Conservation (phyloP, 2,797 vertebrate species). For the Syngnathus acus region DNA sequence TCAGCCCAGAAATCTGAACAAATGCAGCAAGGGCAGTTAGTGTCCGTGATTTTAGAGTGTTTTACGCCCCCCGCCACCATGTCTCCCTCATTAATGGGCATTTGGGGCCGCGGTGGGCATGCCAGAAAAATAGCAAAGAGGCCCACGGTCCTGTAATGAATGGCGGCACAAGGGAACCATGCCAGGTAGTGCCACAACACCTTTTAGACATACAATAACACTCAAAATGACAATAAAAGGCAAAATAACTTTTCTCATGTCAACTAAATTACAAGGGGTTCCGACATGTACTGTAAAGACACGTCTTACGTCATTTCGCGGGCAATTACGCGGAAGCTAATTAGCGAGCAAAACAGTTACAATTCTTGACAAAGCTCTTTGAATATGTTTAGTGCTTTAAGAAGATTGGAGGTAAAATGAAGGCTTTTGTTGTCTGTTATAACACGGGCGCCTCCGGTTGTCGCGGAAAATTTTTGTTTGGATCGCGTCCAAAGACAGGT, state of each 20-base stretch:
- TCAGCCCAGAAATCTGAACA: no score
- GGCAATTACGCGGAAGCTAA: not conserved
- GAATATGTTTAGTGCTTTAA: not conserved
- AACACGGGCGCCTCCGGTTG: not conserved
- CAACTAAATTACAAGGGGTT: slow-evolving; percentile 8
- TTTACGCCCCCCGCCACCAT: slow-evolving; percentile 14
- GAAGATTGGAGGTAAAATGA: not conserved
- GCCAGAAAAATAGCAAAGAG: slow-evolving; percentile 41
- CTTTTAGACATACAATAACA: not conserved
- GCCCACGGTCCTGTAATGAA: slow-evolving; percentile 22
- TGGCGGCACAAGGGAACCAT: slow-evolving; percentile 23
- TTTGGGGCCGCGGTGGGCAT: slow-evolving; percentile 37
- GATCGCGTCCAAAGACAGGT: slow-evolving; percentile 15
- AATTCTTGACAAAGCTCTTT: slow-evolving; percentile 1
- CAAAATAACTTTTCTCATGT: not conserved
- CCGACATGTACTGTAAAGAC: not conserved
- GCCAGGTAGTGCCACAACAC: slow-evolving; percentile 29
- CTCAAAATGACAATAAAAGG: not conserved
- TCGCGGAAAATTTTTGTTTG: not conserved
- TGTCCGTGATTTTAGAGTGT: slow-evolving; percentile 18
- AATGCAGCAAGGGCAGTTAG: not conserved
- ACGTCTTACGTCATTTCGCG: not conserved
- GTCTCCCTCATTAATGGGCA: slow-evolving; percentile 47
- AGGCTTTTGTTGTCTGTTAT: not conserved
- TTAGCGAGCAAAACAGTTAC: not conserved